Percentiles rank a stretch among this genome's conserved stretches.
Evolutionary conservation across 2,888 invertebrate species (phyloP).

Genomic region (Hypena proboscidalis): DNA sequence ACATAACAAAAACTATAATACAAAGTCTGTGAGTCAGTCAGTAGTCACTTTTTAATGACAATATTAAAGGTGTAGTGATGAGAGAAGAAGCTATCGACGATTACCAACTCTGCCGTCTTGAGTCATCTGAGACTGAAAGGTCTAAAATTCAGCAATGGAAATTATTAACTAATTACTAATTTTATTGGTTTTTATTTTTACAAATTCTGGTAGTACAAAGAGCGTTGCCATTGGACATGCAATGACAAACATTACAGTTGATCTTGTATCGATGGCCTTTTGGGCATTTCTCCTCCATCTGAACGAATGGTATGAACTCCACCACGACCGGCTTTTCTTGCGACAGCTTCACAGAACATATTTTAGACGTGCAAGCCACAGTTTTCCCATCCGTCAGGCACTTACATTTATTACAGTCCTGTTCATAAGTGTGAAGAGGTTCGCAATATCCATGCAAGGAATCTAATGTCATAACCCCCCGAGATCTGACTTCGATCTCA

Average conservation of each 20-base stretch:
- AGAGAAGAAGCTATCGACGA: no score
- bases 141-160: no score
- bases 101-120: no score
- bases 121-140: no score
- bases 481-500: background rate
- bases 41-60: no score
- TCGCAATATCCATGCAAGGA: slow-evolving; percentile 65
- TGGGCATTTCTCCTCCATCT: slow-evolving; percentile 51
- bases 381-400: slow-evolving; percentile 64
- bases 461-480: slow-evolving; percentile 24
- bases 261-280: slow-evolving; percentile 62
- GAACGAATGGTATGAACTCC: slow-evolving; percentile 61
- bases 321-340: slow-evolving; percentile 16
- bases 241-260: slow-evolving; percentile 70
- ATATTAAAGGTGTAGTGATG: no score
- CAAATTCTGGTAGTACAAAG: slow-evolving; percentile 67
- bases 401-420: slow-evolving; percentile 63
- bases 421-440: slow-evolving; percentile 58
- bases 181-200: no score
- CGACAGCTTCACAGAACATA: slow-evolving; percentile 31
- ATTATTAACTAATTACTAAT: no score
- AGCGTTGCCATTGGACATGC: slow-evolving; percentile 66
- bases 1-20: no score
- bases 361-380: slow-evolving; percentile 53
- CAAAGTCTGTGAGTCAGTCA: no score